Conservation (phyloP, 2,797 vertebrate species). For the Sitta carolinensis region DNA sequence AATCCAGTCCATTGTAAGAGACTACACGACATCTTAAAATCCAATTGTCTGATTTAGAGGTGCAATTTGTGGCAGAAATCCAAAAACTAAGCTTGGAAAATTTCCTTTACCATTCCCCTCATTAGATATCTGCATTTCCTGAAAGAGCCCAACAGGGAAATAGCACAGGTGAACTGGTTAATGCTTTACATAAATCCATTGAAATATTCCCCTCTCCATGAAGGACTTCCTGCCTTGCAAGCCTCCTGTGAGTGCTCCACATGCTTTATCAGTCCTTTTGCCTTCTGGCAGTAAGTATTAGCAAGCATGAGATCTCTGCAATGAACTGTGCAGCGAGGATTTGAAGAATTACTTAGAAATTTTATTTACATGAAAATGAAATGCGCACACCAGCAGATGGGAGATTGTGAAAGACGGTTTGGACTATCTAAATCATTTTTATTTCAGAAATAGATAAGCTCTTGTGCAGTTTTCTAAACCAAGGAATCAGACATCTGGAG, state of each 20-base stretch:
- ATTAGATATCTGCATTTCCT: neutral
- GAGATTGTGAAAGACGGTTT: neutral
- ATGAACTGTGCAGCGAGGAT: neutral
- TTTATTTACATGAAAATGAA: constrained; percentile 18
- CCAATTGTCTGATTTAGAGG: neutral
- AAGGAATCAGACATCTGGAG: constrained; percentile 35
- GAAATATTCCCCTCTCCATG: neutral
- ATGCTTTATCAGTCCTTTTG: neutral
- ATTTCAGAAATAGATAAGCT: constrained; percentile 36
- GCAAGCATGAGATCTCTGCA: neutral
- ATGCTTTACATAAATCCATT: neutral
- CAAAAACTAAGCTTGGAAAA: neutral
- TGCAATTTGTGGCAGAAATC: neutral
- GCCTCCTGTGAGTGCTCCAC: neutral
- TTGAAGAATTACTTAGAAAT: neutral
- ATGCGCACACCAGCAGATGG: neutral
- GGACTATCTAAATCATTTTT: constrained; percentile 3
- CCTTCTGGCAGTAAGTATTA: neutral
- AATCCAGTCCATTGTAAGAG: neutral
- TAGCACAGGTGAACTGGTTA: neutral
- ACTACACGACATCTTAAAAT: neutral
- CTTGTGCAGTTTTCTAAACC: constrained; percentile 31
- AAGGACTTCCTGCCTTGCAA: neutral
- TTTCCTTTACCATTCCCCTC: neutral
- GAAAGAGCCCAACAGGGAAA: neutral